phyloP scores from a whole-genome alignment of 1,140 invertebrate species.

The Psix sp. region DNA sequence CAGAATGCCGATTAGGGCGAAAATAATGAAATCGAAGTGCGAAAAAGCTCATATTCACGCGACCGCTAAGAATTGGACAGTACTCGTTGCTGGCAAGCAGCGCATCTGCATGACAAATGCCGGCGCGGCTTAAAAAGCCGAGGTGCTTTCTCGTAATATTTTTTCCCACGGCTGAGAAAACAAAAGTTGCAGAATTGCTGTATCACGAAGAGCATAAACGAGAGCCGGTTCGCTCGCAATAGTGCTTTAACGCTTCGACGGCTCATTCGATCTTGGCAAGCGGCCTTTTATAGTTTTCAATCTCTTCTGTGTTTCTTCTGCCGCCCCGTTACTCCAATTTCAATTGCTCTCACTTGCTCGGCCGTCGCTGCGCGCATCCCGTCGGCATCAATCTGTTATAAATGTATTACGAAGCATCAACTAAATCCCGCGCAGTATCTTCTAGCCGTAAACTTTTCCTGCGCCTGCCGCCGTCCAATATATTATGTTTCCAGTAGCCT shows the following conservation, averaged over 20 bases:
- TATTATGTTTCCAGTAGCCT: slow-evolving; percentile 27
- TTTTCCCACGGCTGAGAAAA: slow-evolving; percentile 45
- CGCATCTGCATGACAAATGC: no score
- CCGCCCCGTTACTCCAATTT: slow-evolving; percentile 37
- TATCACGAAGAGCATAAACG: slow-evolving; percentile 43
- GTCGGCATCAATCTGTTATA: slow-evolving; percentile 43
- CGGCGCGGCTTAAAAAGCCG: slow-evolving; percentile 14
- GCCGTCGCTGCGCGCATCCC: no score
- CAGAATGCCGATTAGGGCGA: no score
- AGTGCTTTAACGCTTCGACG: slow-evolving; percentile 51
- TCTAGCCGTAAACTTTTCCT: slow-evolving; percentile 34
- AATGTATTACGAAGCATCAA: slow-evolving; percentile 46
- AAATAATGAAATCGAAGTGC: no score
- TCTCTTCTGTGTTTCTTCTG: slow-evolving; percentile 48
- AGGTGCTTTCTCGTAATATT: slow-evolving; percentile 33
- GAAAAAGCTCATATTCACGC: no score
- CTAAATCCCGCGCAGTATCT: slow-evolving; percentile 25
- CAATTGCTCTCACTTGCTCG: slow-evolving; percentile 32
- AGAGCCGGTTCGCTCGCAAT: slow-evolving; percentile 43
- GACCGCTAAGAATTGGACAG: no score
- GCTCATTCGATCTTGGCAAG: slow-evolving; percentile 47
- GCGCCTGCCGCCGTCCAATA: slow-evolving; percentile 34
- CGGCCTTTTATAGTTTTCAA: slow-evolving; percentile 53
- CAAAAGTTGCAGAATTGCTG: slow-evolving; percentile 48
- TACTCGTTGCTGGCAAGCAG: no score